A percentile compares a stretch with the other conserved stretches of the same genome.
phyloP scores from a whole-genome alignment of 2,797 vertebrate genomes.

The Lacerta viridis region DNA sequence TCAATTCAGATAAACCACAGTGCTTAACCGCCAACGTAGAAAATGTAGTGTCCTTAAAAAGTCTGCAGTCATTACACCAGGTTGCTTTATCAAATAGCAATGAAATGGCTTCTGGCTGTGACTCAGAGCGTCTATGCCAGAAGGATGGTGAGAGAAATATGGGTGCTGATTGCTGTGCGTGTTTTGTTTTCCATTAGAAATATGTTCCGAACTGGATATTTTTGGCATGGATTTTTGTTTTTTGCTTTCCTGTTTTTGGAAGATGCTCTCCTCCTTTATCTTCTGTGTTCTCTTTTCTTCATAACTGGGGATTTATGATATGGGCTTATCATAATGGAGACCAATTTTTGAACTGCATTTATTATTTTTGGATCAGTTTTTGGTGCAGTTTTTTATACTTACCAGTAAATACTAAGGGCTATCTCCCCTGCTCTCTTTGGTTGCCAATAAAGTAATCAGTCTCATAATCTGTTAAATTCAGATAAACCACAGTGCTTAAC shows the following conservation, averaged over 20 bases:
- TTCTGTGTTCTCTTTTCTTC: not conserved
- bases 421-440: not conserved
- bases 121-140: conserved; percentile 74
- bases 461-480: too few species aligned
- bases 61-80: conserved; percentile 62
- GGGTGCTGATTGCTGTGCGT: conserved; percentile 63
- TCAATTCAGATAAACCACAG: conserved; percentile 67
- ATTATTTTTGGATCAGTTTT: not conserved
- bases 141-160: conserved; percentile 84
- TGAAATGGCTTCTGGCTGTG: conserved; percentile 48
- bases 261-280: not conserved
- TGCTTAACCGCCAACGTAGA: conserved; percentile 73
- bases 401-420: too few species aligned
- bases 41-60: conserved; percentile 71
- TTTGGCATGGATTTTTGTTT: not conserved
- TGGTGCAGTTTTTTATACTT: not conserved
- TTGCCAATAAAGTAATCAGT: too few species aligned
- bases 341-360: not conserved
- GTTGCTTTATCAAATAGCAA: conserved; percentile 64
- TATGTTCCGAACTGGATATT: not conserved
- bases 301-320: not conserved
- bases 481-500: too few species aligned
- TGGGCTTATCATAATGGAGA: not conserved
- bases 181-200: conserved; percentile 1
- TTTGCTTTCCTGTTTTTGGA: not conserved